phyloP scores from a whole-genome alignment of 2,888 invertebrate genomes.

The Prosapia bicincta region DNA sequence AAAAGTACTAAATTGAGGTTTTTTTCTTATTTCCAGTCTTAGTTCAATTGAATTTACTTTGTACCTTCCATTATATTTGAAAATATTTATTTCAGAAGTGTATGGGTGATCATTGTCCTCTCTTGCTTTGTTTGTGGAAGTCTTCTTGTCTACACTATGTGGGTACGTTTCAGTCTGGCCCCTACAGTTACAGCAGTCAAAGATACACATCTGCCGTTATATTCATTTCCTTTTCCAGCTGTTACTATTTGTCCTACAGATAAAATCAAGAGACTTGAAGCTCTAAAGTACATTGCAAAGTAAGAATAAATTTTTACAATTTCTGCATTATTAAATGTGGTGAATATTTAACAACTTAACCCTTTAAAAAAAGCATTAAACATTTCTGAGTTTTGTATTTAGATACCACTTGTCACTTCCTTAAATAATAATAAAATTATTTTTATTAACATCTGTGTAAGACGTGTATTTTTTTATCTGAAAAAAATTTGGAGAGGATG shows the following conservation, averaged over 20 bases:
- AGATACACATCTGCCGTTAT: conserved; percentile 39
- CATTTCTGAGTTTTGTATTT: too few relatives aligned
- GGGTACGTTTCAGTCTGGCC: conserved; percentile 38
- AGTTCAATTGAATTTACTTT: too few relatives aligned
- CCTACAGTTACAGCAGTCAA: conserved; percentile 41
- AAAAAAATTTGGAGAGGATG: too few relatives aligned
- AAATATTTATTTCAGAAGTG: conserved; percentile 31
- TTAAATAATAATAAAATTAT: too few relatives aligned
- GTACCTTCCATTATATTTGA: neutral
- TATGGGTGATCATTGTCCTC: conserved; percentile 35
- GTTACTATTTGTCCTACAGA: conserved; percentile 40
- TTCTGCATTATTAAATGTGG: neutral
- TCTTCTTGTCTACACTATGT: conserved; percentile 36
- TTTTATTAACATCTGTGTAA: too few relatives aligned
- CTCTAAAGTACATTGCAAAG: conserved; percentile 35
- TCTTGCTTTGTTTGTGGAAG: conserved; percentile 36
- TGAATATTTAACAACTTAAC: neutral
- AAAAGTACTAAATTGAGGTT: too few relatives aligned
- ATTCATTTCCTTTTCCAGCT: conserved; percentile 40
- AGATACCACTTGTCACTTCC: too few relatives aligned
- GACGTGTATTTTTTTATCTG: too few relatives aligned
- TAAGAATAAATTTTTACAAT: conserved; percentile 18
- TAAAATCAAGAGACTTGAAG: conserved; percentile 38
- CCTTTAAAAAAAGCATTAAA: too few relatives aligned
- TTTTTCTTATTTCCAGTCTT: too few relatives aligned